Percentiles rank a stretch among this genome's conserved stretches.
These are phyloP conservation scores for Periplaneta americana DNA, from an alignment of 1,140 invertebrate genomes.

Conservation along the genomic window DNA sequence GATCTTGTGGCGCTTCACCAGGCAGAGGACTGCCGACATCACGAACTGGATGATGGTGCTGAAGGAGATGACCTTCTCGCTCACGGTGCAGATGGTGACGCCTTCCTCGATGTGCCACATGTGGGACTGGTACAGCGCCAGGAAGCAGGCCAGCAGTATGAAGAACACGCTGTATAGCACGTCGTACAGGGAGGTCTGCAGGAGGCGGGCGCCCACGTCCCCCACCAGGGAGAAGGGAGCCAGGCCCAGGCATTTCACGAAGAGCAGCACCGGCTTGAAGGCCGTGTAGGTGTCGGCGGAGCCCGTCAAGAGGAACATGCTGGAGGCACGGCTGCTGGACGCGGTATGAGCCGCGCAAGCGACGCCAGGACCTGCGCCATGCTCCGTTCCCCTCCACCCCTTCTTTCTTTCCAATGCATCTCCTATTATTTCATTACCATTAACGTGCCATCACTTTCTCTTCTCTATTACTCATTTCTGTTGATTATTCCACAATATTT, in stretches of 20 bases:
- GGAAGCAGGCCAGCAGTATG: neutral
- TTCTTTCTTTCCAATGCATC: no score
- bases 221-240: neutral
- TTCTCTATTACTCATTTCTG: no score
- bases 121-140: neutral
- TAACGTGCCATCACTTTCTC: no score
- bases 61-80: neutral
- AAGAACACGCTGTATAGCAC: neutral
- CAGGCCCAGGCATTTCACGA: neutral
- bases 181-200: neutral
- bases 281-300: neutral
- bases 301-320: no score
- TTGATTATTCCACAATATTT: no score
- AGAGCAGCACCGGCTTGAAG: neutral
- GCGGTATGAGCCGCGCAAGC: no score
- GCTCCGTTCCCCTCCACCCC: no score
- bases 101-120: neutral
- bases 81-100: neutral
- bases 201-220: neutral
- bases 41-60: neutral
- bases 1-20: neutral
- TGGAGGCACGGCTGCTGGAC: no score
- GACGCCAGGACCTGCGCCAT: no score
- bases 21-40: neutral
- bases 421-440: no score